Percentiles rank a stretch among this genome's conserved stretches.
Conservation (phyloP, 2,888 invertebrate genomes). For the Phaonia tiefii region DNA sequence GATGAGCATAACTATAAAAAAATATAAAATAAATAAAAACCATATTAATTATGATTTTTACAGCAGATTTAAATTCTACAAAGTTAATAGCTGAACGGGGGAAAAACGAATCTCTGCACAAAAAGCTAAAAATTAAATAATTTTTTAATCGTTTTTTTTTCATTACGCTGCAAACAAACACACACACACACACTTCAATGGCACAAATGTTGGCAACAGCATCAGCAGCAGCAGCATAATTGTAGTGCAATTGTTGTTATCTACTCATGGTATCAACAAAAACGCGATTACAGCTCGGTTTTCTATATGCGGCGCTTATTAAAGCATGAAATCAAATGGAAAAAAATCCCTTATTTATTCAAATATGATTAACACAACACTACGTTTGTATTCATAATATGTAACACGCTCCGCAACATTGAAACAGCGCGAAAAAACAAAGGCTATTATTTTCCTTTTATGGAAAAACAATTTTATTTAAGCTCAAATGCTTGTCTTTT, state of each 20-base stretch:
- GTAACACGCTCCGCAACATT: conserved; percentile 29
- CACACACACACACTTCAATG: background rate
- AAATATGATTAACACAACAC: conserved; percentile 47
- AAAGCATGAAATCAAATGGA: conserved; percentile 54
- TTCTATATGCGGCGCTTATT: conserved; percentile 48
- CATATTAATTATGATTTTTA: no score
- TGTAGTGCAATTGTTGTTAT: background rate
- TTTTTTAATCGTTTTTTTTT: background rate
- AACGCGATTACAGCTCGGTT: background rate
- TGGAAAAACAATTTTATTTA: conserved; percentile 23
- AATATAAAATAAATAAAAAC: no score
- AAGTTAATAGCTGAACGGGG: no score
- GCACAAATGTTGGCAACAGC: no score
- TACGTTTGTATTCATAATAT: conserved; percentile 38
- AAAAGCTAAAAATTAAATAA: conserved; percentile 17
- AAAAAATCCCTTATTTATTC: conserved; percentile 48
- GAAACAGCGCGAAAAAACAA: background rate
- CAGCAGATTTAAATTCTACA: no score
- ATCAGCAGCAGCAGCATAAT: no score
- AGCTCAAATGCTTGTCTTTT: no score
- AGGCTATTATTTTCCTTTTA: conserved; percentile 14
- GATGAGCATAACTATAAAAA: no score
- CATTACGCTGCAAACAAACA: background rate
- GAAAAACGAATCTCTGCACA: background rate
- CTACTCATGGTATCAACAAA: background rate